Percentiles rank a stretch among this genome's conserved stretches.
Evolutionary conservation across 2,113 vertebrate genomes (phyloP).

Genomic region (Antechinus stuartii): DNA sequence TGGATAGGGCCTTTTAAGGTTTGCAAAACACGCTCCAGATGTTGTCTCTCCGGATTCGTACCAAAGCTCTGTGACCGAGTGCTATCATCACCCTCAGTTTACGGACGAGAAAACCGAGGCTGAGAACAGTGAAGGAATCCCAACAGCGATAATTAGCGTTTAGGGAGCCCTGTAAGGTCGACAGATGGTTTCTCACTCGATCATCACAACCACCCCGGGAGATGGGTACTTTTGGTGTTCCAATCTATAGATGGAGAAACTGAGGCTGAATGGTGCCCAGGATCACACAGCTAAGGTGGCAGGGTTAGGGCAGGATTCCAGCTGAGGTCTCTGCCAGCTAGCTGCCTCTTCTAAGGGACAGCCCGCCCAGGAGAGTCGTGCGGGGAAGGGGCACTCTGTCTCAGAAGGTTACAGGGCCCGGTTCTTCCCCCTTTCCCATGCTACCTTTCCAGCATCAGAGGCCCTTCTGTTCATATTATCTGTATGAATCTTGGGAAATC

Average conservation of each 20-base stretch:
- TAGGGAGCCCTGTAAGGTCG: not conserved
- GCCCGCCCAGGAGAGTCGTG: not conserved
- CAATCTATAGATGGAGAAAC: not conserved
- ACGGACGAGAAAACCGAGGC: not conserved
- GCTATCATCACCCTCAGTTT: not conserved
- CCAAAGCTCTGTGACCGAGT: not conserved
- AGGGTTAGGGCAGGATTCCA: not conserved
- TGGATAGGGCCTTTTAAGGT: not conserved
- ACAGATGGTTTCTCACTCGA: not conserved
- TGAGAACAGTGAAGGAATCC: not conserved
- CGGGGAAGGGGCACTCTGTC: not conserved
- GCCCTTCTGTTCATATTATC: not conserved
- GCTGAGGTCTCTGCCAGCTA: not conserved
- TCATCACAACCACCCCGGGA: not conserved
- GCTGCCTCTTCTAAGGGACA: not conserved
- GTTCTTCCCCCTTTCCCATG: not conserved
- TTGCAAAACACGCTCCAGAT: not conserved
- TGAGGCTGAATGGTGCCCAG: not conserved
- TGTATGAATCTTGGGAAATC: not conserved
- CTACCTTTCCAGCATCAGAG: not conserved
- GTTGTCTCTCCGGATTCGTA: not conserved
- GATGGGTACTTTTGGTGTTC: not conserved
- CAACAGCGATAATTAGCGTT: not conserved
- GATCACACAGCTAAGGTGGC: not conserved
- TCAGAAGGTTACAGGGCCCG: not conserved